Evolutionary conservation across 2,888 invertebrate species (phyloP), one percentile per base, ranked within the genome.

Genomic region (Cepaea hortensis): DNA sequence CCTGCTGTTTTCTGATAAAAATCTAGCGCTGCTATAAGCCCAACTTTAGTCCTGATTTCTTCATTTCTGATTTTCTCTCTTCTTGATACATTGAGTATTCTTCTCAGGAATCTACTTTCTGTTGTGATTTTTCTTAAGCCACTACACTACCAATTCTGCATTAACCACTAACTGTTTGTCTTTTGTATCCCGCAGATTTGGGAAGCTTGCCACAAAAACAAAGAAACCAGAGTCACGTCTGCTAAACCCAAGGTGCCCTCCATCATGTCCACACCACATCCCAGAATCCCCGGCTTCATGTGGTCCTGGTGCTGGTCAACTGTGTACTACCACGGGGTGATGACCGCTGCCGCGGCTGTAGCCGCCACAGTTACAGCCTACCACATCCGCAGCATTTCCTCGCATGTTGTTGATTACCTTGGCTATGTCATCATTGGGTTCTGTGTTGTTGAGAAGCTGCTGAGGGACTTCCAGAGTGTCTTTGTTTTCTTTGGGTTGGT

Each of bases 281-380:
- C 84, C 3, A 11, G 1, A 23, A 73, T 72, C 20, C n/a, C 3
- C 23, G 90, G 90, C 50, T 92, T 93, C 87, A 87, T 93, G 80
- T 94, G 93, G 93, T 90, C 90, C 50, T 93, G 92, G 91, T 90
- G 91, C 20, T 85, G 89, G 48, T 88, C 90, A 46, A 92, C 93
- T 82, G 87, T 91, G 46, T 61, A 93, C 23, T 93, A 93, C 85
- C 93, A 94, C 89, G 81, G 91, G 46, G 75, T 90, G 20, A 91
- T 94, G 91, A 72, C 92, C 55, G 88, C 88, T 3, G 70, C 92
- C 55, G 91, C 90, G 9, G 91, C 91, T 18, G 91, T 91, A 5
- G 84, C 90, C 55, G 90, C 93, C 76, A 92, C 91, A 50, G 86
- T 91, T 11, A 84, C 92, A 13, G 92, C 92, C 86, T 90, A 90